These are phyloP conservation scores for Cotesia congregata DNA, from an alignment of 2,888 invertebrate species.

Conservation along the genomic window DNA sequence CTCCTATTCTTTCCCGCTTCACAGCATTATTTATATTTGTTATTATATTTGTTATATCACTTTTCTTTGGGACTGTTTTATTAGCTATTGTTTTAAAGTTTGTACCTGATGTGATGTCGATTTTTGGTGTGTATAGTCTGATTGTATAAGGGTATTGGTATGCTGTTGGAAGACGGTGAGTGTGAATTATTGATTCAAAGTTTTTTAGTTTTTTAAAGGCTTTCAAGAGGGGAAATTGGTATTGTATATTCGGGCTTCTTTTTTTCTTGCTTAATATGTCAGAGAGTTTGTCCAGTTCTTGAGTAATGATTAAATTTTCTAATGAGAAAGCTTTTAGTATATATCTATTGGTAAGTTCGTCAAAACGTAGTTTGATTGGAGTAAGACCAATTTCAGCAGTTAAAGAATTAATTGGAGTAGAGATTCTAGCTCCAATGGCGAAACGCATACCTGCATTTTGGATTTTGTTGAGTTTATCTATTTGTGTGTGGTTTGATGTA, in stretches of 20 bases:
- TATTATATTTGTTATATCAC: too few relatives aligned
- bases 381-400: background rate
- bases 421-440: background rate
- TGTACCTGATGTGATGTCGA: background rate
- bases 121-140: background rate
- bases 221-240: background rate
- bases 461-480: background rate
- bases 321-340: background rate
- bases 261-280: background rate
- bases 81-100: background rate
- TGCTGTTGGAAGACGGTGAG: background rate
- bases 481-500: background rate
- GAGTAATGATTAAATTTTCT: background rate
- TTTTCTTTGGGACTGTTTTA: too few relatives aligned
- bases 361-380: background rate
- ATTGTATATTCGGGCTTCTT: background rate
- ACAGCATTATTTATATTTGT: too few relatives aligned
- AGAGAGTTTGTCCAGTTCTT: background rate
- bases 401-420: background rate
- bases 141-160: background rate
- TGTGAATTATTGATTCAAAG: background rate
- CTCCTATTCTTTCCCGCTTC: too few relatives aligned
- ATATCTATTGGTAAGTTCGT: background rate
- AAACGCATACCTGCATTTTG: background rate
- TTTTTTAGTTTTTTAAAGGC: background rate